Evolutionary conservation across 2,797 vertebrate genomes (phyloP), one percentile per base, ranked within the genome.

Genomic region (Kryptopterus vitreolus): DNA sequence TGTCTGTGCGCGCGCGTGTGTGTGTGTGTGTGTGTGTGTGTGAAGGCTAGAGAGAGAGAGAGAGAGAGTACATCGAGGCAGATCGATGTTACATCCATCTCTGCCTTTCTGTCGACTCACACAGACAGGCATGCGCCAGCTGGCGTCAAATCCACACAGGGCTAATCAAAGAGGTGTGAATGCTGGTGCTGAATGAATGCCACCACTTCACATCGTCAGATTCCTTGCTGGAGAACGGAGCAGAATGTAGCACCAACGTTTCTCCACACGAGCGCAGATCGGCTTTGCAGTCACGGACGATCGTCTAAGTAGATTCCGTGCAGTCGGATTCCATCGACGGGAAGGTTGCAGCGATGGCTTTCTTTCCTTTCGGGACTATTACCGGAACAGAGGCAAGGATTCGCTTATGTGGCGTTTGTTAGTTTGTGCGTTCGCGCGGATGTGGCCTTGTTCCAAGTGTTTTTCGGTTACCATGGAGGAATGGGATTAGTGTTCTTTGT

Each of bases 131-230:
- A 86, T 78, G 72, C 83, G 50, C 85, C 83, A 86, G 82, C 85
- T 85, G 85, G 85, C 82, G 79, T 83, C 71, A 83, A 76, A 83
- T 78, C 83, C 82, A 83, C 85, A 84, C 79, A 81, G 77, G 72
- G 82, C 85, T 86, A 86, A 86, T 86, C 82, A 84, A 79, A 81
- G 80, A 83, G 81, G 83, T 86, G 85, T 83, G 85, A 86, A 85
- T 70, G 79, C 81, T 84, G 81, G 79, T 33, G 68, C 80, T 68
- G 77, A 80, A 83, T 82, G 83, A 84, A 83, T 82, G 82, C 83
- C 81, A 82, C 81, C 74, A 83, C 82, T 82, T 81, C 80, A 55
- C 75, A 62, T 82, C 80, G 63, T 85, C 85, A 80, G 83, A 85
- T 80, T 76, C n/a, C 82, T 83, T 77, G 74, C 74, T 10, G 55